These are phyloP conservation scores for Cardinalis cardinalis DNA, from an alignment of 2,113 vertebrate genomes.

Conservation along the genomic window DNA sequence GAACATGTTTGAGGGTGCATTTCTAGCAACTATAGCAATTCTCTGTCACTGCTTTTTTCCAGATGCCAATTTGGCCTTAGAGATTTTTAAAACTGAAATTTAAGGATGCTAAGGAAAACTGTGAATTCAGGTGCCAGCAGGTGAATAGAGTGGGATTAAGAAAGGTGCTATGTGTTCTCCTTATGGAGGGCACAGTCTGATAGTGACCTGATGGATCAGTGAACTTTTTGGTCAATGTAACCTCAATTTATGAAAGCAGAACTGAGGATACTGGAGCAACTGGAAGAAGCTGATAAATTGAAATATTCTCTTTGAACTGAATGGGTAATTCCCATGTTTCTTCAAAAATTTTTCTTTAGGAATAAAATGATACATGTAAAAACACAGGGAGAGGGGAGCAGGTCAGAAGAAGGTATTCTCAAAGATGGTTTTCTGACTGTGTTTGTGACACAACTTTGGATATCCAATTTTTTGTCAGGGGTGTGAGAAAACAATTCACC, in stretches of 20 bases:
- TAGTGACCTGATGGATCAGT: not conserved
- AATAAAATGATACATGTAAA: not conserved
- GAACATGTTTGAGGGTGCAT: accelerated
- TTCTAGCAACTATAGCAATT: accelerated
- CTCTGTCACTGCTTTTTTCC: not conserved
- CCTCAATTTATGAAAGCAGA: not conserved
- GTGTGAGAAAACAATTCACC: not conserved
- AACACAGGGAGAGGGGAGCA: not conserved
- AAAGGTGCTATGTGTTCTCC: accelerated
- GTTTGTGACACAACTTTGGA: not conserved
- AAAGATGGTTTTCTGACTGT: not conserved
- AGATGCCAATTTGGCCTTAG: not conserved
- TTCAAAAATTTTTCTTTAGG: not conserved
- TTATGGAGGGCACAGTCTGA: not conserved
- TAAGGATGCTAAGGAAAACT: not conserved
- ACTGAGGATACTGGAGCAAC: not conserved
- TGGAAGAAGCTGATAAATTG: not conserved
- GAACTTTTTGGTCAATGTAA: not conserved
- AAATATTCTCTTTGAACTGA: not conserved
- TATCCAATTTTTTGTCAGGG: not conserved
- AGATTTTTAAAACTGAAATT: not conserved
- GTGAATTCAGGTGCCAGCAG: not conserved
- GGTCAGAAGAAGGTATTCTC: not conserved
- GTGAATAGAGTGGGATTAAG: not conserved
- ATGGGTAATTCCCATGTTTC: not conserved